Percentiles rank a stretch among this genome's conserved stretches.
Conservation (phyloP, 64 coral and sea anemone genomes). For the Cladopsammia gracilis region DNA sequence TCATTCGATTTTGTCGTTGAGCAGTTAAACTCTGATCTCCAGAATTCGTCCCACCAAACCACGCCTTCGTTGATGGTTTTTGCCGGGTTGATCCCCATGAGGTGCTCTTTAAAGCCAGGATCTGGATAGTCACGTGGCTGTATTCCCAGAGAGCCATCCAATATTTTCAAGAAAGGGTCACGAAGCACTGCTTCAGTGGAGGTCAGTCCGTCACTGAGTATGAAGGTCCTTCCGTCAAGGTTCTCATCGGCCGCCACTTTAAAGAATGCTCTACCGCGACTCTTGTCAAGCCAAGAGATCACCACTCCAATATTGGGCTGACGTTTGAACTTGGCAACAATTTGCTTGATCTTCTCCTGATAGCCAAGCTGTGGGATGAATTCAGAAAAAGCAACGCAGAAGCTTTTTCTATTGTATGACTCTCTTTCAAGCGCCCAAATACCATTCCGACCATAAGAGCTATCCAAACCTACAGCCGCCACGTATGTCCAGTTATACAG, state of each 20-base stretch:
- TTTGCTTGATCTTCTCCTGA: slow-evolving; percentile 44
- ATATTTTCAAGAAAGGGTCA: neutral
- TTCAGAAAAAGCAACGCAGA: slow-evolving; percentile 19
- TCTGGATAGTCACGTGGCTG: neutral
- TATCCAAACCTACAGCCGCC: slow-evolving; percentile 73
- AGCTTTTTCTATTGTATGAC: slow-evolving; percentile 37
- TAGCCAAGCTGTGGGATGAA: slow-evolving; percentile 15
- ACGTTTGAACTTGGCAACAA: neutral
- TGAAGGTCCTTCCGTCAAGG: slow-evolving; percentile 37
- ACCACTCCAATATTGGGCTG: slow-evolving; percentile 22
- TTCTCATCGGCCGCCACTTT: slow-evolving; percentile 13
- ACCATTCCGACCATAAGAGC: slow-evolving; percentile 75
- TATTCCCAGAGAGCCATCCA: slow-evolving; percentile 4
- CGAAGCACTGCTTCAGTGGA: slow-evolving; percentile 8
- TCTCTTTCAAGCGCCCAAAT: slow-evolving; percentile 42
- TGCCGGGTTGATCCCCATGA: neutral
- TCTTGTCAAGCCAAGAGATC: slow-evolving; percentile 13
- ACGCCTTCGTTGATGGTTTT: neutral
- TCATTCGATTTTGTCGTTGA: neutral
- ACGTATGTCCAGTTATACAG: slow-evolving; percentile 82
- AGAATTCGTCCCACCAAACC: slow-evolving; percentile 76
- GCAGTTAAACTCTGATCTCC: slow-evolving; percentile 74
- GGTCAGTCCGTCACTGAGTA: slow-evolving; percentile 47
- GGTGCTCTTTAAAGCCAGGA: neutral
- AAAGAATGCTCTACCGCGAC: slow-evolving; percentile 11